Evolutionary conservation across 2,888 invertebrate species (phyloP).

Genomic region (Eupithecia vulgata): DNA sequence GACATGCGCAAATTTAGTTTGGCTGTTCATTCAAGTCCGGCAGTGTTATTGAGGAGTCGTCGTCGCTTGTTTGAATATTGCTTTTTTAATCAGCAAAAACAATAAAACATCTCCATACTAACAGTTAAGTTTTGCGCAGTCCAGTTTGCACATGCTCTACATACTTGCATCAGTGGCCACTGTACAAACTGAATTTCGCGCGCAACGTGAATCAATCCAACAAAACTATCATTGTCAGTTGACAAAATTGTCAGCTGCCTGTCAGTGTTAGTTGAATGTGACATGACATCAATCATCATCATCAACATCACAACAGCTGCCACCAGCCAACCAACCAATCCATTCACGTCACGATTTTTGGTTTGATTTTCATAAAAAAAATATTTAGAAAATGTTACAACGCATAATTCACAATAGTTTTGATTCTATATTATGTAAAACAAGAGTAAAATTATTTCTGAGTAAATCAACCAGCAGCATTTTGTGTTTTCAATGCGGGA

Average conservation of each 20-base stretch:
- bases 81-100: no score
- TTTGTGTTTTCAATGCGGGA: constrained; percentile 71
- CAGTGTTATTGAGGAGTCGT: no score
- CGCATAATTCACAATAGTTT: constrained; percentile 67
- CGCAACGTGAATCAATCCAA: neutral
- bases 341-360: constrained; percentile 34
- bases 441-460: constrained; percentile 61
- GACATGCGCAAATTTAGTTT: no score
- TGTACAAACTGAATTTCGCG: neutral
- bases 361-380: constrained; percentile 40
- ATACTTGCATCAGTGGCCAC: no score
- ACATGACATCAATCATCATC: neutral
- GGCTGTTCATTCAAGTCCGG: no score
- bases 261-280: neutral
- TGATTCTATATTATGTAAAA: constrained; percentile 66
- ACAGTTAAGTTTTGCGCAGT: no score
- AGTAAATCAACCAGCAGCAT: constrained; percentile 54
- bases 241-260: neutral
- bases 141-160: no score
- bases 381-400: constrained; percentile 68
- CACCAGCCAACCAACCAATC: constrained; percentile 42
- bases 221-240: neutral
- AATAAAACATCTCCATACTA: no score
- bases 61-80: no score
- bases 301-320: constrained; percentile 38